Evolutionary conservation across 2,113 vertebrate genomes (phyloP).

Genomic region (Phaetusa simplex): DNA sequence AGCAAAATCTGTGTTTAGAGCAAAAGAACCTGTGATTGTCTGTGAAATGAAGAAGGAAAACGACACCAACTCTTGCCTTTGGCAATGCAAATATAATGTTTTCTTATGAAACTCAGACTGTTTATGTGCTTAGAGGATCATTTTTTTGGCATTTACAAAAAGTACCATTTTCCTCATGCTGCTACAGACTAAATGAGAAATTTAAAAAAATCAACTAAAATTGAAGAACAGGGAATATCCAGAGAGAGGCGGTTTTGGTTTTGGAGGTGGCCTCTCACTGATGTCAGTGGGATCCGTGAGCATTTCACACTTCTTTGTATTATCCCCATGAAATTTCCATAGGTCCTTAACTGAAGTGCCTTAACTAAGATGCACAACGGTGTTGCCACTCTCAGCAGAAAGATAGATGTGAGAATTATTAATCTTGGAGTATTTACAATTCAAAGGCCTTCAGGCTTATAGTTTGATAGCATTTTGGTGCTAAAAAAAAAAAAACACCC

Average conservation of each 20-base stretch:
- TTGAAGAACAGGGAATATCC: neutral
- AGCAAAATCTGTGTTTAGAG: neutral
- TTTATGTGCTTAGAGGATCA: neutral
- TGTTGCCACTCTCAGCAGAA: neutral
- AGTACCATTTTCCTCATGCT: neutral
- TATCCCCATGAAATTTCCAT: neutral
- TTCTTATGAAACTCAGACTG: neutral
- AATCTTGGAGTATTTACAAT: neutral
- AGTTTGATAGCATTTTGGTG: neutral
- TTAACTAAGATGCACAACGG: neutral
- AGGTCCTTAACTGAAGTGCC: neutral
- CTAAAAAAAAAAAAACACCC: neutral
- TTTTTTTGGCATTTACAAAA: neutral
- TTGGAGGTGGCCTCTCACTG: accelerated
- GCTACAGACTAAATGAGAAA: neutral
- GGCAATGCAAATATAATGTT: neutral
- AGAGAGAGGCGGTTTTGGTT: neutral
- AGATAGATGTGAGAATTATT: neutral
- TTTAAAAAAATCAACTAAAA: neutral
- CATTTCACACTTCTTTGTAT: neutral
- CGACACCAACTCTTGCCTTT: neutral
- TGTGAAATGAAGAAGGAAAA: neutral
- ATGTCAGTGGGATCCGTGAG: neutral
- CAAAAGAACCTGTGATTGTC: neutral
- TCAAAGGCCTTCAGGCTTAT: neutral